These are phyloP conservation scores for Amiota minor DNA, from an alignment of 2,888 invertebrate genomes.

Conservation along the genomic window DNA sequence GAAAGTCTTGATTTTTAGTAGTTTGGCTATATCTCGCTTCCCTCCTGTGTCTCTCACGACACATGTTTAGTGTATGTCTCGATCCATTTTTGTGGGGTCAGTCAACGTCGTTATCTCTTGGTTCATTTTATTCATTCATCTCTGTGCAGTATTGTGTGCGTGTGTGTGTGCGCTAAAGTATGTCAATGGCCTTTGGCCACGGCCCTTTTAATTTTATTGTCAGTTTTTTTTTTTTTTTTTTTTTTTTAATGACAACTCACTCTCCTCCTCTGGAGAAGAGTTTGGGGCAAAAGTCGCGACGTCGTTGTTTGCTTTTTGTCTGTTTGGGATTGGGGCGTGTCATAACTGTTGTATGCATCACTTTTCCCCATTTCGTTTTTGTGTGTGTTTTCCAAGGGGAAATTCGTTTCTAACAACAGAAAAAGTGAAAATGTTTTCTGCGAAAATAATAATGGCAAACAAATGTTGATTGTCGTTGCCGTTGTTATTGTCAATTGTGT, in stretches of 20 bases:
- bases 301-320: too few relatives aligned
- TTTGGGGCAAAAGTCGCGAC: not conserved
- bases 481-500: too few relatives aligned
- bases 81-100: not conserved
- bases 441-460: conserved; percentile 7
- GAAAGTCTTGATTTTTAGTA: too few relatives aligned
- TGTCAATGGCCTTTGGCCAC: conserved; percentile 54
- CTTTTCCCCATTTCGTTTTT: conserved; percentile 4
- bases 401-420: conserved; percentile 26
- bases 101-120: not conserved
- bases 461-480: too few relatives aligned
- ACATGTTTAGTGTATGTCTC: too few relatives aligned
- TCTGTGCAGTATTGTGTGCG: not conserved
- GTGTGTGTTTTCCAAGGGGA: conserved; percentile 1
- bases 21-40: too few relatives aligned
- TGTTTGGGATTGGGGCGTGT: conserved; percentile 25
- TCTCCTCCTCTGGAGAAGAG: not conserved
- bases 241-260: conserved; percentile 32
- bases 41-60: too few relatives aligned
- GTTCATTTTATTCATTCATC: not conserved
- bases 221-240: conserved; percentile 21
- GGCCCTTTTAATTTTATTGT: conserved; percentile 43
- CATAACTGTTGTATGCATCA: conserved; percentile 4
- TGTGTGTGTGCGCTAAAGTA: conserved; percentile 39
- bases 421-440: conserved; percentile 28